phyloP scores from a whole-genome alignment of 1,140 invertebrate species.

The Oedothorax gibbosus region DNA sequence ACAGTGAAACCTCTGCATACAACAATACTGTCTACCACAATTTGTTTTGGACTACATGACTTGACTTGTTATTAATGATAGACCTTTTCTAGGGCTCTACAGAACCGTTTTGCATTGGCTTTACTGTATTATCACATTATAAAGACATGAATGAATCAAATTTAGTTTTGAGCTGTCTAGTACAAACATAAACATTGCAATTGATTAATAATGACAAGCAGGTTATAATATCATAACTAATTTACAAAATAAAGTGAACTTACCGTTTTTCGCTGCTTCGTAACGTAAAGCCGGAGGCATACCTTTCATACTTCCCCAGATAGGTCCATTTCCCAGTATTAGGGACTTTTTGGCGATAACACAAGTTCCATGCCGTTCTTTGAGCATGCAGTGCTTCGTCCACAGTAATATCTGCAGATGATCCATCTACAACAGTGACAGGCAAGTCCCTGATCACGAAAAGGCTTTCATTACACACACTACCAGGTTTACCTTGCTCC shows the following conservation, averaged over 20 bases:
- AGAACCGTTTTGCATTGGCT: too few species aligned
- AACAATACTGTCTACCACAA: too few species aligned
- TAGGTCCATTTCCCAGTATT: slow-evolving; percentile 26
- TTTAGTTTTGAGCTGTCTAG: too few species aligned
- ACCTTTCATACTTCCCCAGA: slow-evolving; percentile 48
- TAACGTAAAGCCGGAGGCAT: slow-evolving; percentile 7
- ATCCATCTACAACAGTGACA: slow-evolving; percentile 13
- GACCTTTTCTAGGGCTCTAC: too few species aligned
- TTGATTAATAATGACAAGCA: too few species aligned
- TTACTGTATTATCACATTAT: too few species aligned
- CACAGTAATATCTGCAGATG: slow-evolving; percentile 34
- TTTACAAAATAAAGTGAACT: not conserved
- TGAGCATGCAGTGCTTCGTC: slow-evolving; percentile 7
- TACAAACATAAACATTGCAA: too few species aligned
- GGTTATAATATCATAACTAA: not conserved
- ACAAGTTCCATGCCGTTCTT: slow-evolving; percentile 36
- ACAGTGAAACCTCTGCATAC: too few species aligned
- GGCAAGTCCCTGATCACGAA: slow-evolving; percentile 41
- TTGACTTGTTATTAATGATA: too few species aligned
- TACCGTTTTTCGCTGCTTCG: slow-evolving; percentile 5
- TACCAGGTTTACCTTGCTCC: slow-evolving; percentile 16
- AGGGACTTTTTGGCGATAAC: slow-evolving; percentile 33
- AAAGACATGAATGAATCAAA: too few species aligned
- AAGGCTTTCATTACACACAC: slow-evolving; percentile 31
- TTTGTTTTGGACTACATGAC: too few species aligned